phyloP scores from a whole-genome alignment of 1,140 invertebrate genomes.

The Ganaspis sp. region DNA sequence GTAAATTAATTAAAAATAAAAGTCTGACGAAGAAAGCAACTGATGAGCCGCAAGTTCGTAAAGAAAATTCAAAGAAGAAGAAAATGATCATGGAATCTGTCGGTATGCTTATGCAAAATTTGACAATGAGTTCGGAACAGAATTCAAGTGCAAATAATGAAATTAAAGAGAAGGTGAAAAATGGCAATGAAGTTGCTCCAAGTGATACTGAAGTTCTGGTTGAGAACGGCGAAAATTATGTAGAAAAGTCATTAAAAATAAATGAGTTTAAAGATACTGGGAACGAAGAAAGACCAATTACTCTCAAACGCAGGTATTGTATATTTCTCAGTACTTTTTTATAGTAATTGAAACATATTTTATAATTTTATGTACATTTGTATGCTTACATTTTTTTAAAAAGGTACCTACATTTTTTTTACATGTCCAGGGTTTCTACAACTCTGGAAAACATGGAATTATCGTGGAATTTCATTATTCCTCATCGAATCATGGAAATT shows the following conservation, averaged over 20 bases:
- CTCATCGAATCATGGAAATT: no score
- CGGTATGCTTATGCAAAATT: conserved; percentile 71
- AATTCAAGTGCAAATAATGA: neutral
- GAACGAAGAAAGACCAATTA: conserved; percentile 74
- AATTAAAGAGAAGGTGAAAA: neutral
- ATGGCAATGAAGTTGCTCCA: neutral
- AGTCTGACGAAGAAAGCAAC: neutral
- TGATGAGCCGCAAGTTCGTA: neutral
- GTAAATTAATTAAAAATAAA: neutral
- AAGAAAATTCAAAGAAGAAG: conserved; percentile 54
- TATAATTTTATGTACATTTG: no score
- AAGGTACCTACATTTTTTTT: no score
- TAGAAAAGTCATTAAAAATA: conserved; percentile 48
- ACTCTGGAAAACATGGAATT: no score
- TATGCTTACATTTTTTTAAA: no score
- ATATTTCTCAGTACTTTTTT: conserved; percentile 47
- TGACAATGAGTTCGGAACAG: conserved; percentile 63
- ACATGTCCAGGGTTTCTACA: no score
- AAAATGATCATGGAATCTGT: conserved; percentile 73
- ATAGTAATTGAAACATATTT: no score
- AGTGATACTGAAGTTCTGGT: conserved; percentile 12
- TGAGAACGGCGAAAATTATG: conserved; percentile 42
- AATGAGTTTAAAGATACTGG: conserved; percentile 55
- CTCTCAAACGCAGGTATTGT: conserved; percentile 77
- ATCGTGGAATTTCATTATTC: no score